phyloP scores from a whole-genome alignment of 2,888 invertebrate species.

The Nezara viridula region DNA sequence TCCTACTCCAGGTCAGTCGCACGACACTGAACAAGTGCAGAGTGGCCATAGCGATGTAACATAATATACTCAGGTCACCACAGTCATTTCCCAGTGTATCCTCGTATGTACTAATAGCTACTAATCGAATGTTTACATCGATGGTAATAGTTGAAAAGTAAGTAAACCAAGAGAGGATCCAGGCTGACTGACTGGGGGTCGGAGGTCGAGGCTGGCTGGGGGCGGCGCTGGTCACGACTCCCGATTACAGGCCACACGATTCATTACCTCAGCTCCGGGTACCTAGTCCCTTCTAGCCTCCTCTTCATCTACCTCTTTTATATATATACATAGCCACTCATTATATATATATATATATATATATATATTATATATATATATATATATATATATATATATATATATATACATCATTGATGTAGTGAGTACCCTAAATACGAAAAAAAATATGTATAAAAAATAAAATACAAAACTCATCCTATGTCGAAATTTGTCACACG shows the following conservation, averaged over 20 bases:
- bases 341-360: neutral
- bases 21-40: neutral
- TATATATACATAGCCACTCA: no score
- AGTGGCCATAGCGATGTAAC: neutral
- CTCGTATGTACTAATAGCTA: neutral
- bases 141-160: neutral
- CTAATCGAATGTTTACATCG: neutral
- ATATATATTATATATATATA: slow-evolving; percentile 39
- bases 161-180: neutral
- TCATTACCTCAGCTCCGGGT: slow-evolving; percentile 35
- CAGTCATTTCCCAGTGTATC: neutral
- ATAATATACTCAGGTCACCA: accelerated
- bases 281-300: slow-evolving; percentile 17
- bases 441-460: no score
- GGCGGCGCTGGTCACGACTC: slow-evolving; percentile 55
- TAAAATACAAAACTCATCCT: no score
- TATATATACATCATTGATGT: no score
- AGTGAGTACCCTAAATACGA: no score
- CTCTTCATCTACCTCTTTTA: neutral
- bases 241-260: slow-evolving; percentile 52
- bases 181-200: slow-evolving; percentile 4
- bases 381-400: neutral
- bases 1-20: neutral
- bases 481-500: no score
- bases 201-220: slow-evolving; percentile 53